Percentiles rank a stretch among this genome's conserved stretches.
Evolutionary conservation across 2,113 vertebrate species (phyloP).

Genomic region (Hippocampus barbouri): DNA sequence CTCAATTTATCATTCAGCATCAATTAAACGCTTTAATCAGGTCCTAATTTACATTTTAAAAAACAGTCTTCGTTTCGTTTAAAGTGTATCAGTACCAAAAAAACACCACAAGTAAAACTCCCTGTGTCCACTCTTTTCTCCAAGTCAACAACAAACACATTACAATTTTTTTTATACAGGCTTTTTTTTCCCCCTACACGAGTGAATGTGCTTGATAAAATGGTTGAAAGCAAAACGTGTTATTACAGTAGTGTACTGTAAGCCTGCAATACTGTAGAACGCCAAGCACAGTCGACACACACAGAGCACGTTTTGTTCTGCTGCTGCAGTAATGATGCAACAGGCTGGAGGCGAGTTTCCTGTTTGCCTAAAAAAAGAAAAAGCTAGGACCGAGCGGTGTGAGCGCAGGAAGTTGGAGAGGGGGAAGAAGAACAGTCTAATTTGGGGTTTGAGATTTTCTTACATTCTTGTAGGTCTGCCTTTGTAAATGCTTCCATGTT

Average conservation of each 20-base stretch:
- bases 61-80: background rate
- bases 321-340: slow-evolving; percentile 10
- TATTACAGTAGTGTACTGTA: background rate
- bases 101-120: slow-evolving; percentile 15
- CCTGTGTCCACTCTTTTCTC: slow-evolving; percentile 3
- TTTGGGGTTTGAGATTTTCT: background rate
- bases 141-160: slow-evolving; percentile 17
- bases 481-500: background rate
- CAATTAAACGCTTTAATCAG: background rate
- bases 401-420: background rate
- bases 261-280: background rate
- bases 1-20: background rate
- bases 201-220: background rate
- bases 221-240: background rate
- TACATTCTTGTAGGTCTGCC: background rate
- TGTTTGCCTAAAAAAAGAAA: background rate
- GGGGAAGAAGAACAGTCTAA: background rate
- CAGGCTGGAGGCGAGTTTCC: background rate
- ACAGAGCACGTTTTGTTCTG: slow-evolving; percentile 21
- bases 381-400: background rate
- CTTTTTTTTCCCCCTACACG: background rate
- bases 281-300: background rate
- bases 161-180: background rate
- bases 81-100: slow-evolving; percentile 37
- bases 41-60: background rate